Conservation (phyloP, 2,797 vertebrate species). For the Echeneis naucrates region DNA sequence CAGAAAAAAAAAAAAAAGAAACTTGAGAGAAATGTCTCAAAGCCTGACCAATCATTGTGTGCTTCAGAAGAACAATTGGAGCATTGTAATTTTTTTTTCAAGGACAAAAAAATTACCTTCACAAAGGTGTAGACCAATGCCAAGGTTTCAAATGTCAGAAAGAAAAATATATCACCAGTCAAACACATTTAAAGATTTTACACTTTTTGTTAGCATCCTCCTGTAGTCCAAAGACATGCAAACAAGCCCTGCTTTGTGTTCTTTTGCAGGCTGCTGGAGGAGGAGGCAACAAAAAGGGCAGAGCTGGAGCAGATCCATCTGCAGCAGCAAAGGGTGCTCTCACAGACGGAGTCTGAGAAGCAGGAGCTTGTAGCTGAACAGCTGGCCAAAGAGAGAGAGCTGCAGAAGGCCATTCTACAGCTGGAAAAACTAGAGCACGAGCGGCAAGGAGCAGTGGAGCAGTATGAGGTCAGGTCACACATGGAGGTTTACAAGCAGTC, state of each 20-base stretch:
- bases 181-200: too few species aligned
- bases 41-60: background rate
- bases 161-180: too few species aligned
- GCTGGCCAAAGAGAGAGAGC: conserved; percentile 87
- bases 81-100: too few species aligned
- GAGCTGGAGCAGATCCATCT: conserved; percentile 92
- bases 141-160: too few species aligned
- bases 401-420: conserved; percentile 90
- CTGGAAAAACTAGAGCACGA: conserved; percentile 90
- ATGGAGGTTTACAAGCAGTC: background rate
- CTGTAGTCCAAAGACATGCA: background rate
- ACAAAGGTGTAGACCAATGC: too few species aligned
- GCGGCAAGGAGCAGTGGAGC: conserved; percentile 88
- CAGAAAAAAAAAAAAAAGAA: background rate
- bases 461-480: conserved; percentile 88
- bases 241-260: background rate
- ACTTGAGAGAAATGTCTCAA: background rate
- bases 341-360: conserved; percentile 91
- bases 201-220: too few species aligned
- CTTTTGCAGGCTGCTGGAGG: conserved; percentile 88
- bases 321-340: conserved; percentile 91
- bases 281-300: conserved; percentile 89
- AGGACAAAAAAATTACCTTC: too few species aligned
- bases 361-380: conserved; percentile 89
- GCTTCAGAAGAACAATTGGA: background rate